These are phyloP conservation scores for Lepidothrix coronata DNA, from an alignment of 2,113 vertebrate genomes.

Conservation along the genomic window DNA sequence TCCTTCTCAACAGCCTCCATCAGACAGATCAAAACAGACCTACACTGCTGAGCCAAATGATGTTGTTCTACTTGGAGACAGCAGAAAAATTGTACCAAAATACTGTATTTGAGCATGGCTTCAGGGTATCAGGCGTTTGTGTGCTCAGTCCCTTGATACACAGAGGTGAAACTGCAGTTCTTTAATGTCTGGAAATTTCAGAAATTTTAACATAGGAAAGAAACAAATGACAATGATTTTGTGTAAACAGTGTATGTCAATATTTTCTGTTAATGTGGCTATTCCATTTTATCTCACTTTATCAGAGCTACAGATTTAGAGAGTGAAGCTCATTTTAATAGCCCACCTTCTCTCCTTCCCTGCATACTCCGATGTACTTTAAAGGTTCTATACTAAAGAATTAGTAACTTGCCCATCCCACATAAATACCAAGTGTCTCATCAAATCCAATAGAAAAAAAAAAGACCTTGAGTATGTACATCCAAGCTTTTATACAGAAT, in stretches of 20 bases:
- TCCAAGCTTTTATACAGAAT: neutral
- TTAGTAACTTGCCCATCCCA: neutral
- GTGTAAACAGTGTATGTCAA: accelerated
- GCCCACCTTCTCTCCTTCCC: neutral
- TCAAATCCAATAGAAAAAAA: neutral
- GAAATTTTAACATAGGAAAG: neutral
- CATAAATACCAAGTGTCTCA: neutral
- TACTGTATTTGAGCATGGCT: neutral
- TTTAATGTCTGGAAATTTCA: neutral
- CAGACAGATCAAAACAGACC: neutral
- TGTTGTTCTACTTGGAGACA: neutral
- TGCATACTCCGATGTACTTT: neutral
- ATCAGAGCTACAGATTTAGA: neutral
- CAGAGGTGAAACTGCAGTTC: neutral
- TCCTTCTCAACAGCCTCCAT: neutral
- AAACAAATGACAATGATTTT: neutral
- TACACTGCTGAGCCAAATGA: neutral
- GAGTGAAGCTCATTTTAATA: neutral
- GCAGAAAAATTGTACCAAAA: neutral
- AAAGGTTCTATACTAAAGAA: neutral
- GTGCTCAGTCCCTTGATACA: neutral
- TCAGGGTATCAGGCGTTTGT: accelerated
- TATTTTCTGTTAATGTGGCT: neutral
- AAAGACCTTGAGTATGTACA: accelerated
- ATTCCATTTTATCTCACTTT: neutral